Evolutionary conservation across 2,113 vertebrate genomes (phyloP).

Genomic region (Myrmecophaga tridactyla): DNA sequence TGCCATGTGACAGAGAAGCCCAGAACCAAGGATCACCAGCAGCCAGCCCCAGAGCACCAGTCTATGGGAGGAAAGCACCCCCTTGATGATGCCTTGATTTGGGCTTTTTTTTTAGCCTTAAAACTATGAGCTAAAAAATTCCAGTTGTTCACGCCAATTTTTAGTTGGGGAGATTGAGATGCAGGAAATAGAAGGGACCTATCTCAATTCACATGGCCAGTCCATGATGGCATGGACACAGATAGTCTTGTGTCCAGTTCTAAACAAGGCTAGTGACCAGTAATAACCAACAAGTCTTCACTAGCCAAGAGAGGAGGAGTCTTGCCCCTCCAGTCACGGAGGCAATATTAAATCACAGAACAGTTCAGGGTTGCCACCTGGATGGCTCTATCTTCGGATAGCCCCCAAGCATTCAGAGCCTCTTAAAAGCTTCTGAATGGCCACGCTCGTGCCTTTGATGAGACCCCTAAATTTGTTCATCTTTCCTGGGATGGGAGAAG

Average conservation of each 20-base stretch:
- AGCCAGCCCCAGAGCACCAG: no score
- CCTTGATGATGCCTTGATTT: no score
- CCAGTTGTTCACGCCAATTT: neutral
- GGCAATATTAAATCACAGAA: neutral
- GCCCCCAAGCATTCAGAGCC: neutral
- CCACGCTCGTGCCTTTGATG: rapidly evolving
- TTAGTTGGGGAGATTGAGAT: neutral
- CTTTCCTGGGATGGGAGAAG: slow-evolving; percentile 61
- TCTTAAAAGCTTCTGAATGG: neutral
- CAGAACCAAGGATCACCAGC: no score
- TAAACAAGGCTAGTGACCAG: neutral
- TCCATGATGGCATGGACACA: neutral
- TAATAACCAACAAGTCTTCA: neutral
- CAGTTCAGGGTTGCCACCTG: neutral
- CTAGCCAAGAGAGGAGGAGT: no score
- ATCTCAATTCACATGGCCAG: rapidly evolving
- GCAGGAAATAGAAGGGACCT: neutral
- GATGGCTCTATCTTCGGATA: neutral
- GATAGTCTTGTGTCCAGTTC: neutral
- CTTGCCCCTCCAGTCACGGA: neutral
- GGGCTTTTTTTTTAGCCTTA: no score
- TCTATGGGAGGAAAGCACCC: no score
- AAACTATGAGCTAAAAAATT: no score
- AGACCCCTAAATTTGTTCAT: slow-evolving; percentile 58
- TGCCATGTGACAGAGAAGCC: no score